Evolutionary conservation across 2,888 invertebrate genomes (phyloP).

Genomic region (Caenorhabditis imperialis): DNA sequence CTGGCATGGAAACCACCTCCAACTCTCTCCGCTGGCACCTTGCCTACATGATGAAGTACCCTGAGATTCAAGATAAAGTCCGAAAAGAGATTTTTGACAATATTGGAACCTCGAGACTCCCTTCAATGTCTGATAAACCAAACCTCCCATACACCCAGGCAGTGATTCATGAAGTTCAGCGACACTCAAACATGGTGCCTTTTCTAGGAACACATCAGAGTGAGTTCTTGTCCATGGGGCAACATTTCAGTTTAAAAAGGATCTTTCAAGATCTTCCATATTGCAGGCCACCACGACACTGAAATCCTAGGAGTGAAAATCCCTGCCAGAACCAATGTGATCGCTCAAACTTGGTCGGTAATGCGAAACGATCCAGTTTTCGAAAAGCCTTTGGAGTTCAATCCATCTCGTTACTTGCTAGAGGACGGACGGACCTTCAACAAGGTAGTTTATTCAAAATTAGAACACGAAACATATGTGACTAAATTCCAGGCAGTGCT

Average conservation of each 20-base stretch:
- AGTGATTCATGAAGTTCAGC: slow-evolving; percentile 54
- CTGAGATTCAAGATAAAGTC: slow-evolving; percentile 52
- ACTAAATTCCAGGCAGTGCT: too few species aligned
- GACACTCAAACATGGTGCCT: slow-evolving; percentile 58
- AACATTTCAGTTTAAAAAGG: too few species aligned
- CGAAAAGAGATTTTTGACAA: slow-evolving; percentile 49
- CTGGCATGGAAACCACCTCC: slow-evolving; percentile 68
- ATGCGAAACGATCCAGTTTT: slow-evolving; percentile 51
- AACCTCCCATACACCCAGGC: slow-evolving; percentile 55
- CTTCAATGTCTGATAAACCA: slow-evolving; percentile 56
- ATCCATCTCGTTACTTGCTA: slow-evolving; percentile 60
- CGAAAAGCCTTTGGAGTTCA: slow-evolving; percentile 51
- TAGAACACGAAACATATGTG: too few species aligned
- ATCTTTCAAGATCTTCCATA: background rate
- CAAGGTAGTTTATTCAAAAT: too few species aligned
- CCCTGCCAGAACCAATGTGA: slow-evolving; percentile 35
- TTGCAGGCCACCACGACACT: slow-evolving; percentile 35
- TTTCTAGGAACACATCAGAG: slow-evolving; percentile 28
- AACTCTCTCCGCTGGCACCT: slow-evolving; percentile 64
- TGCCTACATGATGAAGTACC: slow-evolving; percentile 44
- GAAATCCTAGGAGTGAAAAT: slow-evolving; percentile 30
- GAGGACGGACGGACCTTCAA: slow-evolving; percentile 53
- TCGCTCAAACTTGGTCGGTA: slow-evolving; percentile 56
- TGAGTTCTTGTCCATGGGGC: background rate
- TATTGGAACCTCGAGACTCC: slow-evolving; percentile 52